Conservation (phyloP, 2,797 vertebrate species). For the Semotilus atromaculatus region DNA sequence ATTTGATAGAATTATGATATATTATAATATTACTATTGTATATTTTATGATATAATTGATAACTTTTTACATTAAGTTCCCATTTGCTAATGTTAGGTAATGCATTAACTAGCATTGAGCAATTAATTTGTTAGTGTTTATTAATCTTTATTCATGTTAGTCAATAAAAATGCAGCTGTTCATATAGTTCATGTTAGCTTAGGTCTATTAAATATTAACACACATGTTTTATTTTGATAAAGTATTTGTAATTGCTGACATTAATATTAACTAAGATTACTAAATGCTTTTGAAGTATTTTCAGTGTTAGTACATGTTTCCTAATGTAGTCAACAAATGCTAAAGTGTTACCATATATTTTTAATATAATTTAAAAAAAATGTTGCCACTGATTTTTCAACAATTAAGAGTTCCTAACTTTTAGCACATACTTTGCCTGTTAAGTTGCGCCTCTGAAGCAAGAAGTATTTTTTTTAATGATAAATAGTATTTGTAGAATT, state of each 20-base stretch:
- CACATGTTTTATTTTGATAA: neutral
- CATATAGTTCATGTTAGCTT: neutral
- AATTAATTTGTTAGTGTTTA: neutral
- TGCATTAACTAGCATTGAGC: neutral
- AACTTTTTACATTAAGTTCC: neutral
- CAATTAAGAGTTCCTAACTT: neutral
- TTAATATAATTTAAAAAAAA: neutral
- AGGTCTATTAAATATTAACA: neutral
- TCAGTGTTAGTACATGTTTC: neutral
- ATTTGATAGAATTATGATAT: too few species aligned
- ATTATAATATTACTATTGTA: neutral
- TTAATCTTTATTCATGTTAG: neutral
- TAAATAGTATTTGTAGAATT: neutral
- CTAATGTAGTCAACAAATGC: neutral
- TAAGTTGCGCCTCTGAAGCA: neutral
- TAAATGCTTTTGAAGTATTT: neutral
- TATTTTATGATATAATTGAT: neutral
- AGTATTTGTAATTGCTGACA: neutral
- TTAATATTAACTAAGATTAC: neutral
- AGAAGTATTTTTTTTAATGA: neutral
- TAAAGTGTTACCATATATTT: neutral
- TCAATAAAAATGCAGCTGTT: neutral
- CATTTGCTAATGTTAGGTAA: neutral
- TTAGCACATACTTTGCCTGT: neutral
- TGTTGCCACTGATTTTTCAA: neutral